phyloP scores from a whole-genome alignment of 2,888 invertebrate genomes.

The Hipparchia semele region DNA sequence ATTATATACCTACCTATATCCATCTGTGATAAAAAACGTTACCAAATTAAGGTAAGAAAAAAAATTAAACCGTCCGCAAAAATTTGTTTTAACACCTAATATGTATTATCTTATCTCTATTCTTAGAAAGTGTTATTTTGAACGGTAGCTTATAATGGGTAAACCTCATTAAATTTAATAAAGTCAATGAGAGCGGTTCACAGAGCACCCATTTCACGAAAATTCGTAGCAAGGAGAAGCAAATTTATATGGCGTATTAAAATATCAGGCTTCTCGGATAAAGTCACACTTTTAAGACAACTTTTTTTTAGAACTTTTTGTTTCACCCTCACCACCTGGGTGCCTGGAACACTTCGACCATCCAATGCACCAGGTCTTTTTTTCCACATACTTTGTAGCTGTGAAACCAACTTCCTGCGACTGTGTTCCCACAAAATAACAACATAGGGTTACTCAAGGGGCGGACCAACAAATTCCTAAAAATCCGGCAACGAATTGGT shows the following conservation, averaged over 20 bases:
- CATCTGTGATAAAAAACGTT: background rate
- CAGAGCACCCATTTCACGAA: background rate
- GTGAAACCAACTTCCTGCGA: too few species aligned
- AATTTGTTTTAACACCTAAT: background rate
- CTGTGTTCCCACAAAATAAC: too few species aligned
- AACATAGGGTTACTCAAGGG: too few species aligned
- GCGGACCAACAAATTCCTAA: too few species aligned
- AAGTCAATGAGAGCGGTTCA: constrained; percentile 6
- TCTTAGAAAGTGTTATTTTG: constrained; percentile 16
- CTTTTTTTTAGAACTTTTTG: too few species aligned
- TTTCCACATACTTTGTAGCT: too few species aligned
- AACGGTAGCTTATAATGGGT: constrained; percentile 4
- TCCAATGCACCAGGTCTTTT: too few species aligned
- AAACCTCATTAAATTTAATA: constrained; percentile 20
- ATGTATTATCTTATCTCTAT: background rate
- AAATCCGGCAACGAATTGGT: too few species aligned
- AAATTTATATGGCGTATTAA: constrained; percentile 20
- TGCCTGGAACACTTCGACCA: too few species aligned
- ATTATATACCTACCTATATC: too few species aligned
- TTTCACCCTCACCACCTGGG: too few species aligned
- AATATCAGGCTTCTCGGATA: background rate
- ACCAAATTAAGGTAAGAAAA: background rate
- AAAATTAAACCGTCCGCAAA: background rate
- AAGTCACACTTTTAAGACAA: background rate
- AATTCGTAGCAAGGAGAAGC: constrained; percentile 2